Conservation (phyloP, 2,888 invertebrate species). For the Aphodius sticticus region DNA sequence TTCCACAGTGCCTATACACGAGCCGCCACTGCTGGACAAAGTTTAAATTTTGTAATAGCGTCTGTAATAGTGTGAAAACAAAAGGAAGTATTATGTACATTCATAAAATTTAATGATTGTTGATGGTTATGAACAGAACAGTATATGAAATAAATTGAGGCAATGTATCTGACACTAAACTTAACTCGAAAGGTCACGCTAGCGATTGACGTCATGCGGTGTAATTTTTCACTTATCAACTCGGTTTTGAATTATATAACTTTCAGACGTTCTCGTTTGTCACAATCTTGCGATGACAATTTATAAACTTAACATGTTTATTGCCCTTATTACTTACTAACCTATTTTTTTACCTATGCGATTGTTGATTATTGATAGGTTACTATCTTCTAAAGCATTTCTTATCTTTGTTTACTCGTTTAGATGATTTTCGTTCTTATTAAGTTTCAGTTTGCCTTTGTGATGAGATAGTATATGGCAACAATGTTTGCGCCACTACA, state of each 20-base stretch:
- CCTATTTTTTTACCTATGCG: not conserved
- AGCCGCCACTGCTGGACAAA: too few relatives aligned
- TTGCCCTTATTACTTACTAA: not conserved
- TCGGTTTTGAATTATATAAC: constrained; percentile 30
- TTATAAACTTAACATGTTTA: too few relatives aligned
- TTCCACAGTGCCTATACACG: too few relatives aligned
- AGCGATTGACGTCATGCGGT: constrained; percentile 46
- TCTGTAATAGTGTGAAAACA: too few relatives aligned
- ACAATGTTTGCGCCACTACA: too few relatives aligned
- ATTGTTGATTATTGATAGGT: not conserved
- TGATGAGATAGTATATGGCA: not conserved
- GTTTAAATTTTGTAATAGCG: too few relatives aligned
- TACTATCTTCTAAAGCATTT: not conserved
- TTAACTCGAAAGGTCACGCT: constrained; percentile 46
- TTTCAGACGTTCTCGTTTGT: constrained; percentile 18
- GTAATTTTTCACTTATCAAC: constrained; percentile 44
- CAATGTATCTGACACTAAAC: constrained; percentile 4
- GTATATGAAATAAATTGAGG: constrained; percentile 9
- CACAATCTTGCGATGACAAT: not conserved
- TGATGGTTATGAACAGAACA: too few relatives aligned
- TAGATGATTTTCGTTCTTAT: not conserved
- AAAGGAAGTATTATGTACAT: too few relatives aligned
- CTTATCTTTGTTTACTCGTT: not conserved
- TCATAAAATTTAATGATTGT: too few relatives aligned
- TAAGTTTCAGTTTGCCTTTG: not conserved